Evolutionary conservation across 2,797 vertebrate genomes (phyloP).

Genomic region (Sphaeramia orbicularis): DNA sequence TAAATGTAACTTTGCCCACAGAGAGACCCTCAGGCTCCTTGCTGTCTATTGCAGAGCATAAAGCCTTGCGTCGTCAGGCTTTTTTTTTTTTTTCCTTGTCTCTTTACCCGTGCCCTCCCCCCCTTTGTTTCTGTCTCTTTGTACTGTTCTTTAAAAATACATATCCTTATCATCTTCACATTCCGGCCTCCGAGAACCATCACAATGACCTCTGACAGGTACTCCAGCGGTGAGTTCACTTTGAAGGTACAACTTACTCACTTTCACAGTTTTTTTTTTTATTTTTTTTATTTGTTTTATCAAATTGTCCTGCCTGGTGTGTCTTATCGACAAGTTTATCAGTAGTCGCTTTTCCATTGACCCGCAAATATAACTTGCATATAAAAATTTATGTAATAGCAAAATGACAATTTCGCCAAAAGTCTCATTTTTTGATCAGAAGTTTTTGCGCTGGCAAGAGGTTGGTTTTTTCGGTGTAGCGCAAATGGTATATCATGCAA

Average conservation of each 20-base stretch:
- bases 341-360: too few relatives aligned
- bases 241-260: slow-evolving; percentile 5
- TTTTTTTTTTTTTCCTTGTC: slow-evolving; percentile 2
- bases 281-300: not conserved
- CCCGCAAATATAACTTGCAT: too few relatives aligned
- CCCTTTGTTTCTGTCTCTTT: slow-evolving; percentile 15
- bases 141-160: slow-evolving; percentile 42
- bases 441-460: too few relatives aligned
- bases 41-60: slow-evolving; percentile 26
- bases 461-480: too few relatives aligned
- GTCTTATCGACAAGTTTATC: too few relatives aligned
- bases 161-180: slow-evolving; percentile 21
- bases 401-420: too few relatives aligned
- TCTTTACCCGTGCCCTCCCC: not conserved
- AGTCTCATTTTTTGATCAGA: too few relatives aligned
- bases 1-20: slow-evolving; percentile 44
- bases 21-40: slow-evolving; percentile 36
- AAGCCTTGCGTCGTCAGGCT: slow-evolving; percentile 4
- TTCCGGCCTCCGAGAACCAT: slow-evolving; percentile 12
- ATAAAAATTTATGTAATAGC: too few relatives aligned
- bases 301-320: too few relatives aligned
- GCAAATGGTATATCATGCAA: too few relatives aligned
- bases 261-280: too few relatives aligned
- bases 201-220: slow-evolving; percentile 28
- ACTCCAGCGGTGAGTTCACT: slow-evolving; percentile 29